phyloP scores from a whole-genome alignment of 2,888 invertebrate species.

The Ophraella communa region DNA sequence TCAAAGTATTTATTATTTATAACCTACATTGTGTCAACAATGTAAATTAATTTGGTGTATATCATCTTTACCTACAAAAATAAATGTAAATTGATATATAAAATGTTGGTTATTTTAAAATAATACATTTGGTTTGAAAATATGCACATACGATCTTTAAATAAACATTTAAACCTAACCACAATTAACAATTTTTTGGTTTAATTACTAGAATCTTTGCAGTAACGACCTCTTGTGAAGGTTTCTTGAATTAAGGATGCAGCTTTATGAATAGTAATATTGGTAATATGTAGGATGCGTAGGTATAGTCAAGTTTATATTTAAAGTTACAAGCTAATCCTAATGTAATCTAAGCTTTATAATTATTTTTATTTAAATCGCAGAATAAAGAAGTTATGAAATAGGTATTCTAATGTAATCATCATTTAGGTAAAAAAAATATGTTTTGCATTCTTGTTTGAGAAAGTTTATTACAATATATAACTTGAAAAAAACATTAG shows the following conservation, averaged over 20 bases:
- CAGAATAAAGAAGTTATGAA: too few relatives aligned
- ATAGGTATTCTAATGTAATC: too few relatives aligned
- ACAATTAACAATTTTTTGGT: not conserved
- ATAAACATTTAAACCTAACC: not conserved
- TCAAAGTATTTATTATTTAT: not conserved
- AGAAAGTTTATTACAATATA: too few relatives aligned
- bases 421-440: too few relatives aligned
- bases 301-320: too few relatives aligned
- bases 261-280: too few relatives aligned
- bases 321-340: too few relatives aligned
- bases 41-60: not conserved
- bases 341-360: too few relatives aligned
- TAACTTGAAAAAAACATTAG: too few relatives aligned
- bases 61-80: not conserved
- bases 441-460: too few relatives aligned
- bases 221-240: not conserved
- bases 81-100: not conserved
- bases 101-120: not conserved
- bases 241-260: not conserved
- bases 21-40: not conserved
- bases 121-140: not conserved
- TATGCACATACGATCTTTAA: not conserved
- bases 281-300: too few relatives aligned
- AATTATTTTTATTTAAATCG: too few relatives aligned
- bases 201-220: not conserved